Percentiles rank a stretch among this genome's conserved stretches.
These are phyloP conservation scores for Dione vanillae DNA, from an alignment of 2,888 invertebrate species.

Conservation along the genomic window DNA sequence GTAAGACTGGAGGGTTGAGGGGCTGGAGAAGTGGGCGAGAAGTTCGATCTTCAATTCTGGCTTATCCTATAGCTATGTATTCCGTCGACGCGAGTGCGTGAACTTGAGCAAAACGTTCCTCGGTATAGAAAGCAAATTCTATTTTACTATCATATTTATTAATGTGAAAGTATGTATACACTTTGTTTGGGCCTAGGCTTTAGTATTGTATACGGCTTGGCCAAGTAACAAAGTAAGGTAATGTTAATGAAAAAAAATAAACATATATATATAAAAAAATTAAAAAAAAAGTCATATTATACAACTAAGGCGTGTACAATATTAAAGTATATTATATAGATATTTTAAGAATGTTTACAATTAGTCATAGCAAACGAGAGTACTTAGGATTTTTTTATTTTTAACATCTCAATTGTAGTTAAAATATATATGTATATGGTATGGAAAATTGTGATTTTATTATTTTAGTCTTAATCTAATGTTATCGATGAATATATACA, in stretches of 20 bases:
- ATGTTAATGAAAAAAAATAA: constrained; percentile 63
- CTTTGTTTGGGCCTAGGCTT: constrained; percentile 70
- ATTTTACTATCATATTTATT: constrained; percentile 79
- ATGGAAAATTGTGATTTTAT: constrained; percentile 79
- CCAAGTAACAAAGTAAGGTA: constrained; percentile 76
- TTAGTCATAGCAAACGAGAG: constrained; percentile 72
- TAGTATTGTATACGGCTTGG: constrained; percentile 82
- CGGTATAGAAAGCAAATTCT: constrained; percentile 58
- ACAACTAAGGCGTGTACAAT: constrained; percentile 79
- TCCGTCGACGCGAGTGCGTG: constrained; percentile 14
- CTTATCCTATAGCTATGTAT: constrained; percentile 14
- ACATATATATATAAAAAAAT: constrained; percentile 56
- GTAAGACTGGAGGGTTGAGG: not conserved
- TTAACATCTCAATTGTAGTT: constrained; percentile 67
- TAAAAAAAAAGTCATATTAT: constrained; percentile 59
- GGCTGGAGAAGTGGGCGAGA: not conserved
- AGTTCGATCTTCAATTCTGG: constrained; percentile 4
- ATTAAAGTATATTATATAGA: constrained; percentile 70
- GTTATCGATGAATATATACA: constrained; percentile 65
- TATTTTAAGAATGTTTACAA: constrained; percentile 82
- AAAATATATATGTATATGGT: constrained; percentile 49
- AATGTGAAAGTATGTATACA: constrained; percentile 74
- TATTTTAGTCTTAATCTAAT: constrained; percentile 79
- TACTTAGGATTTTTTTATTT: constrained; percentile 68
- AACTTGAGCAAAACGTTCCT: constrained; percentile 50